These are phyloP conservation scores for Drosophila sturtevanti DNA, from an alignment of 1,140 invertebrate genomes.

Conservation along the genomic window DNA sequence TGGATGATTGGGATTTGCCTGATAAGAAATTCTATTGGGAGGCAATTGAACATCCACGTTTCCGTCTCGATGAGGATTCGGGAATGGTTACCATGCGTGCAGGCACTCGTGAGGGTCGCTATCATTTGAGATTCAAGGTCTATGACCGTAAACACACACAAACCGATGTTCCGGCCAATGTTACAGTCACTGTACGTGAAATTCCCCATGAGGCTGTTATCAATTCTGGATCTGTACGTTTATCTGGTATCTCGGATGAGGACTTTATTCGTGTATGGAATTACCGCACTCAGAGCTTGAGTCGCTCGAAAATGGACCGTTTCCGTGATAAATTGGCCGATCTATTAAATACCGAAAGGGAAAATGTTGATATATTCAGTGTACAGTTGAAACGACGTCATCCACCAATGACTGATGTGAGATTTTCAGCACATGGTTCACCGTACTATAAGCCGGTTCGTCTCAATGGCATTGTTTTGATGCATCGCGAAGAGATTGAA, in stretches of 20 bases:
- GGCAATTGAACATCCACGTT: constrained; percentile 90
- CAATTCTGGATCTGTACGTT: constrained; percentile 96
- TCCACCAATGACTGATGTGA: constrained; percentile 95
- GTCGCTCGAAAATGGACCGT: constrained; percentile 93
- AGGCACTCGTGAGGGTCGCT: constrained; percentile 93
- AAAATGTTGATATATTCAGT: constrained; percentile 98
- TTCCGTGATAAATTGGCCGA: constrained; percentile 94
- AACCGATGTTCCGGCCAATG: constrained; percentile 95
- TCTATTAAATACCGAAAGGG: constrained; percentile 90
- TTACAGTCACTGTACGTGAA: constrained; percentile 95
- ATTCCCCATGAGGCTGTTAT: constrained; percentile 97
- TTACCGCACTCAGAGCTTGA: constrained; percentile 92
- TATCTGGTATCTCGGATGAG: constrained; percentile 97
- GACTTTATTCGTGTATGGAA: constrained; percentile 98
- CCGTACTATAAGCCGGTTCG: constrained; percentile 97
- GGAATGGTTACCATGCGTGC: constrained; percentile 98
- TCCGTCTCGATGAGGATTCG: constrained; percentile 94
- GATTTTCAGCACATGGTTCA: constrained; percentile 97
- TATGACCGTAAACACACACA: constrained; percentile 97
- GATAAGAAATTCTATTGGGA: constrained; percentile 99
- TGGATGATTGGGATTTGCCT: constrained; percentile 98
- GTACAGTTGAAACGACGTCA: constrained; percentile 93
- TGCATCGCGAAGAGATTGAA: constrained; percentile 97
- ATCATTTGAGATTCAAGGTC: constrained; percentile 94
- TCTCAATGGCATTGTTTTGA: constrained; percentile 96